Conservation (phyloP, 2,113 vertebrate species). For the Salminus brasiliensis region DNA sequence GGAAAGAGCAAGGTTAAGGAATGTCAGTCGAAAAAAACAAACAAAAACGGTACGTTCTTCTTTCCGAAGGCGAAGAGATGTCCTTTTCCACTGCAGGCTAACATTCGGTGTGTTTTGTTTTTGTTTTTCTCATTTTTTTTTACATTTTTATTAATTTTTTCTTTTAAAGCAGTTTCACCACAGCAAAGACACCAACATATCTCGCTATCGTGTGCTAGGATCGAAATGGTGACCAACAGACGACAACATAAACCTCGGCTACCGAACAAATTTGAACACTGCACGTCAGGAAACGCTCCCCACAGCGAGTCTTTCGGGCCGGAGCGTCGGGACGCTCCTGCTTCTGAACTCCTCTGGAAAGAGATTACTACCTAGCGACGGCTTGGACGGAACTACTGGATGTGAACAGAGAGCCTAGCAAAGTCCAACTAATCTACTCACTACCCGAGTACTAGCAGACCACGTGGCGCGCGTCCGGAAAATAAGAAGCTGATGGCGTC, state of each 20-base stretch:
- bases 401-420: slow-evolving; percentile 32
- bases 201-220: slow-evolving; percentile 7
- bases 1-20: background rate
- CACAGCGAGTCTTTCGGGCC: background rate
- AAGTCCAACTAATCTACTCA: slow-evolving; percentile 35
- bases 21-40: background rate
- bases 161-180: slow-evolving; percentile 5
- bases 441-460: slow-evolving; percentile 8
- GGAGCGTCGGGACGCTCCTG: background rate
- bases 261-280: slow-evolving; percentile 2
- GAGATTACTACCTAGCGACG: background rate
- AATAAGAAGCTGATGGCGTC: slow-evolving; percentile 64
- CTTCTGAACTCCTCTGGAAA: background rate
- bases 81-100: slow-evolving; percentile 1
- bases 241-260: slow-evolving; percentile 6
- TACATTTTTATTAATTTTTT: too few species aligned
- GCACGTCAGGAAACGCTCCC: background rate
- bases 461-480: slow-evolving; percentile 17
- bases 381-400: slow-evolving; percentile 9
- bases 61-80: slow-evolving; percentile 4
- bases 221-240: slow-evolving; percentile 21
- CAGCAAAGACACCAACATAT: background rate
- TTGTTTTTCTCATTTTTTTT: too few species aligned
- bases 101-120: slow-evolving; percentile 21
- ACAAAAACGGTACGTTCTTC: background rate